A percentile compares a stretch with the other conserved stretches of the same genome.
Conservation (phyloP, 35 echinoderm and acorn worm genomes). For the Apostichopus parvimensis region DNA sequence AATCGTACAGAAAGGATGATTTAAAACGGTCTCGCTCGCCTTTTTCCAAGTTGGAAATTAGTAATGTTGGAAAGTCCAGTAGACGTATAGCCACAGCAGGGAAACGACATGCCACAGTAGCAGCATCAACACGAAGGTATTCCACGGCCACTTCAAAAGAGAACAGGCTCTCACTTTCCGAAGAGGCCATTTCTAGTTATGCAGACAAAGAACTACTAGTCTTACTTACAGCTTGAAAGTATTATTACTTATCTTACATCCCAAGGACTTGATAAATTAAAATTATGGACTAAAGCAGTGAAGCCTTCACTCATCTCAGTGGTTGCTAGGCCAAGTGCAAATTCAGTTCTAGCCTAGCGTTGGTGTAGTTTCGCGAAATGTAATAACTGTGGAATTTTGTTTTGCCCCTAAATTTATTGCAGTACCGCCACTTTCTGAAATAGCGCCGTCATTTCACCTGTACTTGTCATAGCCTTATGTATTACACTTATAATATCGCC, state of each 20-base stretch:
- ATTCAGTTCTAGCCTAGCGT: too few relatives aligned
- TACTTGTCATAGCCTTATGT: too few relatives aligned
- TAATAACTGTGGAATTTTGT: too few relatives aligned
- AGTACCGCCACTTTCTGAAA: neutral
- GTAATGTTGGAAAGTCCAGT: conserved; percentile 34
- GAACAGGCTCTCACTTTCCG: conserved; percentile 10
- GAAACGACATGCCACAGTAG: conserved; percentile 34
- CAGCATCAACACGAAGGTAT: conserved; percentile 32
- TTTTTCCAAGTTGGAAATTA: conserved; percentile 34
- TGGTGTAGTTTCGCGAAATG: too few relatives aligned
- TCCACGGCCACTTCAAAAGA: conserved; percentile 46
- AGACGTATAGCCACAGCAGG: conserved; percentile 29
- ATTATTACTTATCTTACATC: too few relatives aligned
- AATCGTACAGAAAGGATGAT: conserved; percentile 4
- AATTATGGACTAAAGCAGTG: too few relatives aligned
- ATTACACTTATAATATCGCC: too few relatives aligned
- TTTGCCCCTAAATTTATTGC: neutral
- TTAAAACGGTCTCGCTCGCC: neutral
- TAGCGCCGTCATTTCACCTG: neutral
- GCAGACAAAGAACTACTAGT: neutral
- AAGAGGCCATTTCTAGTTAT: neutral
- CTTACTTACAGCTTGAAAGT: neutral
- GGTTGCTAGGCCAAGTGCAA: too few relatives aligned
- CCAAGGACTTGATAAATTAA: neutral
- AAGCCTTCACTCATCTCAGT: too few relatives aligned